Evolutionary conservation across 2,797 vertebrate species (phyloP), one percentile per base, ranked within the genome.

Genomic region (Phoebastria nigripes): DNA sequence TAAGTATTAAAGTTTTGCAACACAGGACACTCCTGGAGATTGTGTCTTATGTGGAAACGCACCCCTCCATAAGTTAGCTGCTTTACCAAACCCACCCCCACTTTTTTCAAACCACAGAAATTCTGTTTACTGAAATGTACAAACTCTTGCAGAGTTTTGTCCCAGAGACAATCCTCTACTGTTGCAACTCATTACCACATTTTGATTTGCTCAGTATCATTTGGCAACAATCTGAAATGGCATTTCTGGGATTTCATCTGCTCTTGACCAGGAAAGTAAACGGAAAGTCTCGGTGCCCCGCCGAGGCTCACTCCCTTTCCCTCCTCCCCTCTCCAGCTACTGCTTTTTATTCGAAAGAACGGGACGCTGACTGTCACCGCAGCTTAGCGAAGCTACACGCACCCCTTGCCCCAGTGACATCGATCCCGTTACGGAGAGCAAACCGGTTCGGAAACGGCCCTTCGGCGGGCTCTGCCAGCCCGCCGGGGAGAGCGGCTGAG

Each of bases 301-400:
- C 6, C 1, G 16, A 6, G 13, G 22, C 28, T 49, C 56, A 2
- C 26, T 9, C 46, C 54, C 61, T 28, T 41, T 33, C 15, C 52
- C 33, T 2, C 28, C 47, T 20, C 17, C 19, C n/a, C 25, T 39
- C 41, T 15, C 19, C 46, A 29, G 26, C 47, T 7, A 3, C 51
- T 9, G 41, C 35, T 15, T 21, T 24, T 7, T 14, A 14, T 1
- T 11, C 4, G 11, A 3, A 16, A 26, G 62, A 9, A 11, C 7
- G 13, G 5, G 16, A 1, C 46, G 28, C 7, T 7, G 52, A 9
- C 62, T 12, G 25, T 1, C 33, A 2, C 41, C 3, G 59, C 62
- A 26, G 58, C 39, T 25, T 4, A 19, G 20, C 10, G 25, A 11
- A 6, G 70, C 58, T 1, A 0, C 17, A 1, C 0, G 4, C 8